Base-by-base conservation (phyloP, 2,888 invertebrate genomes). In the Scaptomyza reducta region DNA sequence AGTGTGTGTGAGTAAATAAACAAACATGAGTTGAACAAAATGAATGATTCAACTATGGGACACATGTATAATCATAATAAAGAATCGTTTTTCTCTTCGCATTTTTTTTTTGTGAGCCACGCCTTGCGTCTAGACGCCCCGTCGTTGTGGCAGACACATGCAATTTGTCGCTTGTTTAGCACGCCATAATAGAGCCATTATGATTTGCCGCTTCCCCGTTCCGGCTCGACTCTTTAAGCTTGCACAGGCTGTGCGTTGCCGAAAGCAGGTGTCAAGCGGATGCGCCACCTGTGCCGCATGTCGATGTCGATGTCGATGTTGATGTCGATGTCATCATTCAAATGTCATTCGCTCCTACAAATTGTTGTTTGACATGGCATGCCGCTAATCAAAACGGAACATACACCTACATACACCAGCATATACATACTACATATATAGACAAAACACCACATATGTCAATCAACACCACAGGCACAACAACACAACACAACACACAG, bases 341-440 rank as follows among this genome's bases (percentile, higher is more conserved):
- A 88, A 87, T 89, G 89, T 61, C 77, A 82, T 74, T 71, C 75
- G 69, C 71, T 75, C 65, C 64, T 74, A 79, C 87, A 88, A 88
- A 88, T 88, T 82, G 80, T 78, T 88, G 87, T 85, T 88, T 88
- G 87, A 88, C 89, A 89, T 79, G 89, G 77, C 86, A 82, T 75
- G 88, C 80, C 84, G 81, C 88, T 89, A 88, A 89, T 89, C 89
- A 89, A 87, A 80, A 85, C 77, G 67, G 72, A 69, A 68, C 49
- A 70, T 61, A 81, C 59, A 70, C 66, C 65, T 50, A 70, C 56
- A 47, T 51, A 47, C 55, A 51, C 33, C 38, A 53, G 16, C 53
- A 47, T 14, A 44, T 14, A 66, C 14, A 1, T 2, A 22, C 22
- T 22, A 22, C 22, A 22, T 25, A 22, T 25, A 38, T 38, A 46